These are phyloP conservation scores for Isaurus tuberculatus DNA, from an alignment of 92 coral and sea anemone genomes.

Conservation along the genomic window DNA sequence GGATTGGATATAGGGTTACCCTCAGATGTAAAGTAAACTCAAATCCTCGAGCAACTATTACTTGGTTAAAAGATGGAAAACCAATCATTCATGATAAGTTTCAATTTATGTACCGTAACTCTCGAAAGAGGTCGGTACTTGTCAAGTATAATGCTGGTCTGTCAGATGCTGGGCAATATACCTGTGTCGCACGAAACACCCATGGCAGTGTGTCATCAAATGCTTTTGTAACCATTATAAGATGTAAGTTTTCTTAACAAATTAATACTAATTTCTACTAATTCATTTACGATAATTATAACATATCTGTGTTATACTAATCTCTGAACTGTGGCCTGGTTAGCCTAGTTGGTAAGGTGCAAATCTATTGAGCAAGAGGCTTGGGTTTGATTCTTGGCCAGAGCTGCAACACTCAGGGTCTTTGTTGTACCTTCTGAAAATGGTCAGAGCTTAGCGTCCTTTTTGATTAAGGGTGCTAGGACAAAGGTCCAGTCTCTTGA, in stretches of 20 bases:
- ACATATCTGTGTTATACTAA: too few species aligned
- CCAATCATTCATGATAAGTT: conserved; percentile 1
- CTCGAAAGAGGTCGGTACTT: conserved; percentile 8
- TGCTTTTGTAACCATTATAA: conserved; percentile 65
- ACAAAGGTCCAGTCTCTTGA: too few species aligned
- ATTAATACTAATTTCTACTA: neutral
- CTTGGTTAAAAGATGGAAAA: conserved; percentile 70
- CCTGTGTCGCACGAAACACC: conserved; percentile 71
- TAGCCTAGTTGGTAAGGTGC: too few species aligned
- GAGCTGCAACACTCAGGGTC: too few species aligned
- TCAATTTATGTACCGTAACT: conserved; percentile 4
- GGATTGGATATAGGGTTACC: neutral
- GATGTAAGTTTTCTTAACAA: conserved; percentile 50
- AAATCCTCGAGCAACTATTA: conserved; percentile 57
- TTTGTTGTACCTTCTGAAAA: too few species aligned
- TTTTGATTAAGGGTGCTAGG: too few species aligned
- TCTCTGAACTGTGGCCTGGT: too few species aligned
- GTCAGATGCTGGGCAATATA: conserved; percentile 71
- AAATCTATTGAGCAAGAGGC: too few species aligned
- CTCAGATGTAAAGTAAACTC: conserved; percentile 67
- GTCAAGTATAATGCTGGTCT: conserved; percentile 50
- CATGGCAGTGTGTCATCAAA: conserved; percentile 63
- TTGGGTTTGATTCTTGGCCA: too few species aligned
- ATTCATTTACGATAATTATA: neutral
- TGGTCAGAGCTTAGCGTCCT: too few species aligned